Evolutionary conservation across 2,113 vertebrate species (phyloP), one percentile per base, ranked within the genome.

Genomic region (Arvicanthis niloticus): DNA sequence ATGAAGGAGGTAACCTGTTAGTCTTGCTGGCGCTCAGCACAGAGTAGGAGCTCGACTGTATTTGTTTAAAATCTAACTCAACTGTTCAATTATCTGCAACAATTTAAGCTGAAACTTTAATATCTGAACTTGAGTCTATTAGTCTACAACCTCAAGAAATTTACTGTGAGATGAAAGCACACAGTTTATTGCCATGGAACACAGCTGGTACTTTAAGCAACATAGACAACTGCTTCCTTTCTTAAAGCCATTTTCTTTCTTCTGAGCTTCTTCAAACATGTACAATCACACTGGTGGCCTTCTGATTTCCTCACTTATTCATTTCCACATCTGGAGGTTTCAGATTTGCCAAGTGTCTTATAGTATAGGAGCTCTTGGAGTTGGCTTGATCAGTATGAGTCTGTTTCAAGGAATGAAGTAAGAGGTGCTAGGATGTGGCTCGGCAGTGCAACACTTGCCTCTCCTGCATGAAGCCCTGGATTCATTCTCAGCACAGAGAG

Each of bases 21-120:
- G 72, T 75, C 11, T 94, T 70, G 68, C 65, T 68, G 75, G 48
- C 65, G 42, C 40, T 87, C 40, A 90, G 26, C 19, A 78, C 6
- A 92, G 24, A 89, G 42, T 7, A 75, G 65, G 78, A 80, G 58
- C 45, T 42, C 51, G 89, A 95, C 70, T 76, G 4, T 12, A 91
- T 34, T 51, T 95, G 75, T 76, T 93, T 82, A 88, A 78, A 93
- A 89, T 96, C n/a, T 5, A 96, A 56, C 48, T 92, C 68, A 78
- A 51, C 9, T 10, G 60, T 85, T 70, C 53, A 40, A 73, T 56
- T 88, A 94, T 48, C 34, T 95, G 3, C 53, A 91, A 95, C 51
- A 93, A 97, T 53, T 85, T 85, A 78, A 88, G 34, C 26, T 67
- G 34, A 77, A 34, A 95, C n/a, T 91, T 96, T 76, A 93, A 40